These are phyloP conservation scores for Coleophora deauratella DNA, from an alignment of 2,888 invertebrate species.

Conservation along the genomic window DNA sequence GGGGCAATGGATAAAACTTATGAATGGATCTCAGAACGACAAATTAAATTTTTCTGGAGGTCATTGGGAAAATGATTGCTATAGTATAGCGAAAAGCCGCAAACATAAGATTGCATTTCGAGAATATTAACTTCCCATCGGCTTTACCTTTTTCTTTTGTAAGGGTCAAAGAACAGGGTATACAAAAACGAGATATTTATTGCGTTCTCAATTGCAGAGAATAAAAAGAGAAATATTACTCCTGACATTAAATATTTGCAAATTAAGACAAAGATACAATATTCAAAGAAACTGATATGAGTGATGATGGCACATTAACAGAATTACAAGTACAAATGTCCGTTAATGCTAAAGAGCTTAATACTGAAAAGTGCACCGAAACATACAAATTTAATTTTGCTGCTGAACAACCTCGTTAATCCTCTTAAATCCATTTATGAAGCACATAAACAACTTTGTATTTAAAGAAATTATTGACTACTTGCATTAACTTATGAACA, in stretches of 20 bases:
- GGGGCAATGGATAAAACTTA: conserved; percentile 11
- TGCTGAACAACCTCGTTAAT: not conserved
- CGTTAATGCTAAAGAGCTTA: not conserved
- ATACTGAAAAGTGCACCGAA: not conserved
- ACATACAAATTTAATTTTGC: not conserved
- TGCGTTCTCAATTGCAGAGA: too few relatives aligned
- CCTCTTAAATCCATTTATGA: not conserved
- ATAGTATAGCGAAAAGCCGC: too few relatives aligned
- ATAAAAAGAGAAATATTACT: too few relatives aligned
- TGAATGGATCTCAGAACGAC: too few relatives aligned
- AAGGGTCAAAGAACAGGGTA: too few relatives aligned
- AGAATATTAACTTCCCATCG: too few relatives aligned
- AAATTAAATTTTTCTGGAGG: too few relatives aligned
- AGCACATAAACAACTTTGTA: conserved; percentile 1
- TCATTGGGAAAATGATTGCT: too few relatives aligned
- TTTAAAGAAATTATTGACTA: conserved; percentile 7
- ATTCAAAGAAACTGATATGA: not conserved
- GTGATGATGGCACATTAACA: not conserved
- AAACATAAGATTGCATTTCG: too few relatives aligned
- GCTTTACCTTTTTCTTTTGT: too few relatives aligned
- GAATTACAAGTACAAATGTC: not conserved
- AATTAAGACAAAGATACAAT: not conserved
- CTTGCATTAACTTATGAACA: not conserved
- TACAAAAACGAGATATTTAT: too few relatives aligned
- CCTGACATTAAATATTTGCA: not conserved